A percentile compares a stretch with the other conserved stretches of the same genome.
phyloP scores from a whole-genome alignment of 2,888 invertebrate genomes.

The Panopea generosa region DNA sequence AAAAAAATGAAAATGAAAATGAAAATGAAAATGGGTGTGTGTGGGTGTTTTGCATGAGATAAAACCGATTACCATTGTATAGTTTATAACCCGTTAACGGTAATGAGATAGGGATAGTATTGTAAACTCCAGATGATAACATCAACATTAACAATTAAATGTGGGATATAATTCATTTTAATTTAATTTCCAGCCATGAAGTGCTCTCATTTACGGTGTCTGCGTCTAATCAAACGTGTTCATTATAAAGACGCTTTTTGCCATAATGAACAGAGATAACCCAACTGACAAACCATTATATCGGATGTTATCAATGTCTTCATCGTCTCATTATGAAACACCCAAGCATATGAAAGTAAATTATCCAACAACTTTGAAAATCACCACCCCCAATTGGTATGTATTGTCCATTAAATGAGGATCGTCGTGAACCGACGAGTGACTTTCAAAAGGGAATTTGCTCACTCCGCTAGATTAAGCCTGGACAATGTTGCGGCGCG shows the following conservation, averaged over 20 bases:
- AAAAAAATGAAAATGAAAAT: too few species aligned
- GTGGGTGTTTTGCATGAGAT: too few species aligned
- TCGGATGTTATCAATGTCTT: slow-evolving; percentile 15
- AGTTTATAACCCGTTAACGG: too few species aligned
- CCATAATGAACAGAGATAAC: background rate
- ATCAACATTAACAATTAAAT: slow-evolving; percentile 20
- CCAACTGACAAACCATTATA: slow-evolving; percentile 16
- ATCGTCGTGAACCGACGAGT: too few species aligned
- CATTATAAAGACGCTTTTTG: slow-evolving; percentile 8
- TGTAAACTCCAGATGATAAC: slow-evolving; percentile 11
- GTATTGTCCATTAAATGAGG: too few species aligned
- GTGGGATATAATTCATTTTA: slow-evolving; percentile 28
- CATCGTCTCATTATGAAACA: slow-evolving; percentile 30
- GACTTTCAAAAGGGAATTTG: too few species aligned
- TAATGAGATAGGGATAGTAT: too few species aligned
- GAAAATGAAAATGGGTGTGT: too few species aligned
- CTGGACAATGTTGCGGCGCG: too few species aligned
- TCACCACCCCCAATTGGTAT: background rate
- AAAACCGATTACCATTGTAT: too few species aligned
- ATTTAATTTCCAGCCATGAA: slow-evolving; percentile 19
- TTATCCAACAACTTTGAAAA: slow-evolving; percentile 19
- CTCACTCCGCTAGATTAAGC: too few species aligned
- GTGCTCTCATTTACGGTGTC: slow-evolving; percentile 1
- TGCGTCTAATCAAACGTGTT: slow-evolving; percentile 27
- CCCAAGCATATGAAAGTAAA: slow-evolving; percentile 29